These are phyloP conservation scores for Tiaroga cobitis DNA, from an alignment of 2,797 vertebrate species.

Conservation along the genomic window DNA sequence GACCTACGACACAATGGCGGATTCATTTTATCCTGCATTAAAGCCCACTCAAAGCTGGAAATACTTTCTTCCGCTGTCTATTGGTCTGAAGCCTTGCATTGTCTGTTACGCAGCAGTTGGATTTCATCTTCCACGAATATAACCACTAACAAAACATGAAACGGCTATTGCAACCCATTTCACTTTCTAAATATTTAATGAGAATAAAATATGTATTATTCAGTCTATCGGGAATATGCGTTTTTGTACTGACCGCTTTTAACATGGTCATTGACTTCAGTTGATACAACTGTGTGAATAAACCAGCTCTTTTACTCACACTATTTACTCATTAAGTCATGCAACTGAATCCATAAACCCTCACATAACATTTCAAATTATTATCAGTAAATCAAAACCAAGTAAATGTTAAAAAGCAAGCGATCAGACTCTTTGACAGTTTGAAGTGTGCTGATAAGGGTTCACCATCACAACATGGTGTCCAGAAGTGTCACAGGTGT, in stretches of 20 bases:
- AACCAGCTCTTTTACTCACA: background rate
- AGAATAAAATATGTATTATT: background rate
- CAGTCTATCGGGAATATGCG: background rate
- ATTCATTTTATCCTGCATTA: constrained; percentile 52
- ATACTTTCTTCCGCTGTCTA: constrained; percentile 15
- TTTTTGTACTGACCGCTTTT: background rate
- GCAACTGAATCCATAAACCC: background rate
- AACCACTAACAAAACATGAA: background rate
- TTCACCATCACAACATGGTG: background rate
- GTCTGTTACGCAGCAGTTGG: constrained; percentile 3
- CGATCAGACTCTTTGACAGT: background rate
- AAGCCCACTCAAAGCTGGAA: constrained; percentile 42
- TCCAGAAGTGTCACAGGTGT: constrained; percentile 3
- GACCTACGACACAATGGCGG: constrained; percentile 67
- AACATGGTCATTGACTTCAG: background rate
- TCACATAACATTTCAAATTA: background rate
- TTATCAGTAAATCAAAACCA: background rate
- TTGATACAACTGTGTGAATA: background rate
- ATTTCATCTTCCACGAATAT: constrained; percentile 8
- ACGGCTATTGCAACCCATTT: background rate
- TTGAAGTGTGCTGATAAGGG: background rate
- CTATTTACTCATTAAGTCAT: background rate
- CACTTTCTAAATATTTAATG: background rate
- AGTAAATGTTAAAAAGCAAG: background rate
- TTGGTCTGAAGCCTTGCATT: background rate